Evolutionary conservation across 1,140 invertebrate genomes (phyloP).

Genomic region (Heliconius hermathena): DNA sequence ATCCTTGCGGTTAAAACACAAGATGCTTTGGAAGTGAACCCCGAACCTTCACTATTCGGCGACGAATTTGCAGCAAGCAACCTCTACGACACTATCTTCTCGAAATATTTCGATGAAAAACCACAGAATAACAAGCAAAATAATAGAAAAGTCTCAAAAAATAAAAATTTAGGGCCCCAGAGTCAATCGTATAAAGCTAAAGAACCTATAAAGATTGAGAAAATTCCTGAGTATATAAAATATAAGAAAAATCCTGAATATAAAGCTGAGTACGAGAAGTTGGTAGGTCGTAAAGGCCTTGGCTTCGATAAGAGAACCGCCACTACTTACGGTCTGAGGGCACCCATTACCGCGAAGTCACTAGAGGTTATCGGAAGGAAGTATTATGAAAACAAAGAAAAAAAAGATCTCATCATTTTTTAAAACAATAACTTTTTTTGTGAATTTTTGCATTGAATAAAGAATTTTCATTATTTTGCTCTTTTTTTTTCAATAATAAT

Average conservation of each 20-base stretch:
- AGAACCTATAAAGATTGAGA: background rate
- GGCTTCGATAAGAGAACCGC: constrained; percentile 21
- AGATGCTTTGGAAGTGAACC: background rate
- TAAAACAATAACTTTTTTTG: too few species aligned
- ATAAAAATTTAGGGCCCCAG: background rate
- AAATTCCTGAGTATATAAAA: background rate
- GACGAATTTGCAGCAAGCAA: constrained; percentile 5
- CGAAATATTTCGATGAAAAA: background rate
- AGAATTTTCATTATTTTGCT: too few species aligned
- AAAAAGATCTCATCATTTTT: background rate
- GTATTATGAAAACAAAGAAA: constrained; percentile 1
- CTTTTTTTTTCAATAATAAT: too few species aligned
- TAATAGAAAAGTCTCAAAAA: background rate
- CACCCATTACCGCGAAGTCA: constrained; percentile 18
- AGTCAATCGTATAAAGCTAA: background rate
- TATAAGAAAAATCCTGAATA: background rate
- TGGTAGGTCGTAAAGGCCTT: constrained; percentile 24
- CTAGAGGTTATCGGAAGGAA: constrained; percentile 13
- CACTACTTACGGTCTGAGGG: constrained; percentile 15
- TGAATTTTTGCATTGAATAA: too few species aligned
- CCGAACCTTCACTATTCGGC: background rate
- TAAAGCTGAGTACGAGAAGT: constrained; percentile 18
- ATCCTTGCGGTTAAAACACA: constrained; percentile 27
- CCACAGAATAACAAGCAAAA: background rate
- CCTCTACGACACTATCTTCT: background rate